phyloP scores from a whole-genome alignment of 2,888 invertebrate species.

The Yponomeuta evonymella region DNA sequence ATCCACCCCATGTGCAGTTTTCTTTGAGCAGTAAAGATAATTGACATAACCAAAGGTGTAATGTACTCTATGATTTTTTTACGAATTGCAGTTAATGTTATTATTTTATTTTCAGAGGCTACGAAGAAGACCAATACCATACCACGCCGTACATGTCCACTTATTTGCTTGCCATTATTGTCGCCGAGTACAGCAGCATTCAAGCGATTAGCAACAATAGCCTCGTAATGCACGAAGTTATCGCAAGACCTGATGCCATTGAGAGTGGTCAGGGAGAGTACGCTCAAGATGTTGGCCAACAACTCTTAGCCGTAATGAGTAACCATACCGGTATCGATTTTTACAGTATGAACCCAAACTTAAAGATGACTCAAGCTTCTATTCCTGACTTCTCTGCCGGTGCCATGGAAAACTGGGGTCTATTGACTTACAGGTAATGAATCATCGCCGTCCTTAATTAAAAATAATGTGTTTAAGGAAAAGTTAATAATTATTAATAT shows the following conservation, averaged over 20 bases:
- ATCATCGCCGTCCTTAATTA: too few species aligned
- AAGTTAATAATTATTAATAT: too few species aligned
- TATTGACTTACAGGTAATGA: slow-evolving; percentile 82
- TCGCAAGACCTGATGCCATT: slow-evolving; percentile 62
- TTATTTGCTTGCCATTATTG: slow-evolving; percentile 82
- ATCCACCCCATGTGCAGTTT: too few species aligned
- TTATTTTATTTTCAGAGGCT: slow-evolving; percentile 35
- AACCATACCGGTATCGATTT: slow-evolving; percentile 72
- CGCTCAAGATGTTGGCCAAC: slow-evolving; percentile 55
- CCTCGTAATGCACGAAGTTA: slow-evolving; percentile 49
- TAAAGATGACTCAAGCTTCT: slow-evolving; percentile 82
- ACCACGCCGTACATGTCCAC: slow-evolving; percentile 77
- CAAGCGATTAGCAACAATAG: slow-evolving; percentile 18
- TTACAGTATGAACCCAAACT: slow-evolving; percentile 56
- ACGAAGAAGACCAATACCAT: slow-evolving; percentile 43
- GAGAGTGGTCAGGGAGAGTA: slow-evolving; percentile 48
- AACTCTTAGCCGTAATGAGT: slow-evolving; percentile 67
- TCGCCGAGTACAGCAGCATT: slow-evolving; percentile 73
- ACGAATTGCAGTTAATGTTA: slow-evolving; percentile 8
- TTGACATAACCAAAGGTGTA: too few species aligned
- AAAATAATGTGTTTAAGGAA: too few species aligned
- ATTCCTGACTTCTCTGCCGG: slow-evolving; percentile 86
- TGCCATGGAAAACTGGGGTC: slow-evolving; percentile 92
- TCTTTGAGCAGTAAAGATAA: too few species aligned
- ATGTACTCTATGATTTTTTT: too few species aligned